These are phyloP conservation scores for Linurgus olivaceus DNA, from an alignment of 2,797 vertebrate species.

Conservation along the genomic window DNA sequence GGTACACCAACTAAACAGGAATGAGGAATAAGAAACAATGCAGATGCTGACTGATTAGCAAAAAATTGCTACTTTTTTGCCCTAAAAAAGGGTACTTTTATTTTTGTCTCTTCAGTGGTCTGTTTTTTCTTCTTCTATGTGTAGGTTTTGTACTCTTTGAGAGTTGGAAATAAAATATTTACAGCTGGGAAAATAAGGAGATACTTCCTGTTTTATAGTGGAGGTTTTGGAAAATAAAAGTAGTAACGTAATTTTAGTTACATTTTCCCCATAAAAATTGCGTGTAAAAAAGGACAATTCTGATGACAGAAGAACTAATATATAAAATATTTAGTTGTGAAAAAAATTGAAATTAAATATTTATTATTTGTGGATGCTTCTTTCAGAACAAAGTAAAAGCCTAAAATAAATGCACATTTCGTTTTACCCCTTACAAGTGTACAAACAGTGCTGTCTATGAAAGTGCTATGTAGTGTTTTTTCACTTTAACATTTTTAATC, in stretches of 20 bases:
- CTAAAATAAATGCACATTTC: not conserved
- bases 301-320: not conserved
- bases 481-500: constrained; percentile 5
- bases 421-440: not conserved
- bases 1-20: not conserved
- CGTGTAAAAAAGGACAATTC: not conserved
- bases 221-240: not conserved
- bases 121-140: not conserved
- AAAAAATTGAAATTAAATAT: not conserved
- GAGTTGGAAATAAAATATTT: not conserved
- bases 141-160: not conserved
- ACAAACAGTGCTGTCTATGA: not conserved
- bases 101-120: not conserved
- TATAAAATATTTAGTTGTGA: not conserved
- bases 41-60: not conserved
- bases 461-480: not conserved
- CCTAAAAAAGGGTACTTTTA: not conserved
- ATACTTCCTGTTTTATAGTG: not conserved
- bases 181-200: not conserved
- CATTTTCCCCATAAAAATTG: not conserved
- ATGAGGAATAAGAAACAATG: not conserved
- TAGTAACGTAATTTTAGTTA: not conserved
- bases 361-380: not conserved
- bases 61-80: not conserved
- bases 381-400: not conserved